Percentiles rank a stretch among this genome's conserved stretches.
phyloP scores from a whole-genome alignment of 2,113 vertebrate species.

The Pogonocichla stellata region DNA sequence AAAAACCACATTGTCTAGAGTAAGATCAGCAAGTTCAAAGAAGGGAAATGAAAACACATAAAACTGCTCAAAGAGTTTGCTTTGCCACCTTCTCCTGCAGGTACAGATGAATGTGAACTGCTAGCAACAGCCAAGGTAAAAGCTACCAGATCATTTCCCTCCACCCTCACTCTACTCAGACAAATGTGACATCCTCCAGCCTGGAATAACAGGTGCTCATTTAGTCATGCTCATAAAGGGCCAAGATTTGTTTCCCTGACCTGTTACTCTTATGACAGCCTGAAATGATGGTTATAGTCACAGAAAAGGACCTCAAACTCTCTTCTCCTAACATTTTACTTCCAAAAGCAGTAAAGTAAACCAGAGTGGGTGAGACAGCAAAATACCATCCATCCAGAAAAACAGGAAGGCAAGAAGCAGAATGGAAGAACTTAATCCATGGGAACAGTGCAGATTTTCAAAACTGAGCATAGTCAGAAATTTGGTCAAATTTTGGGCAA shows the following conservation, averaged over 20 bases:
- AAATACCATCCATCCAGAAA: background rate
- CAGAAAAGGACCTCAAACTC: background rate
- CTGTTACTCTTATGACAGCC: background rate
- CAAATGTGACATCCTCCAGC: background rate
- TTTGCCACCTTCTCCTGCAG: background rate
- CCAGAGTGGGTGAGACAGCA: background rate
- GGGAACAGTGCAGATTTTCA: background rate
- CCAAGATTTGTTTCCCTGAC: background rate
- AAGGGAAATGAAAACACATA: background rate
- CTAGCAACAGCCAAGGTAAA: background rate
- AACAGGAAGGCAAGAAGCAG: background rate
- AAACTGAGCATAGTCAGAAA: background rate
- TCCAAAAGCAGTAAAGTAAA: background rate
- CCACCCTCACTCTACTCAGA: background rate
- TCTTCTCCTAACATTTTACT: background rate
- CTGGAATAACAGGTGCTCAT: background rate
- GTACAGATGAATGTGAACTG: background rate
- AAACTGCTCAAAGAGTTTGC: background rate
- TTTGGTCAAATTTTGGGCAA: background rate
- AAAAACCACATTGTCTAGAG: background rate
- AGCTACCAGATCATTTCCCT: background rate
- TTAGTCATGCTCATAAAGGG: constrained; percentile 9
- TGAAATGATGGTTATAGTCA: background rate
- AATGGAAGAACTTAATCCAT: background rate
- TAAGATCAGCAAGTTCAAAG: background rate